Percentiles rank a stretch among this genome's conserved stretches.
These are phyloP conservation scores for Sternarchorhynchus goeldii DNA, from an alignment of 2,797 vertebrate genomes.

Conservation along the genomic window DNA sequence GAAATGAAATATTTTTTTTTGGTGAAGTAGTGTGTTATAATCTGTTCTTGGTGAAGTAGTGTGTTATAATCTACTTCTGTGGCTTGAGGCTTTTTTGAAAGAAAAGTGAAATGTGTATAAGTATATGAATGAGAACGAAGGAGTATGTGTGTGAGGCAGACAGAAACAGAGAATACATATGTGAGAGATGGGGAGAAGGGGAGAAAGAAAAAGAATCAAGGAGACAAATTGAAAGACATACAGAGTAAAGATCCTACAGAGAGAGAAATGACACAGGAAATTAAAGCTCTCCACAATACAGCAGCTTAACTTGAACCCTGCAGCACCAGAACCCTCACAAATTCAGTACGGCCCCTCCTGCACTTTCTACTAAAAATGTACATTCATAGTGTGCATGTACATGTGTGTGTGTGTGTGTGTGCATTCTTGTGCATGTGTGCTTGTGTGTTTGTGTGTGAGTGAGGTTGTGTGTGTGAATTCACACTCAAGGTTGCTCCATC, in stretches of 20 bases:
- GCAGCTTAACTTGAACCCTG: constrained; percentile 1
- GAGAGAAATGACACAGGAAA: constrained; percentile 22
- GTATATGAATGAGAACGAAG: not conserved
- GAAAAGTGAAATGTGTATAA: not conserved
- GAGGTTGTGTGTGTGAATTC: too few species aligned
- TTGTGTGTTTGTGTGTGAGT: too few species aligned
- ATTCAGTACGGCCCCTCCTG: not conserved
- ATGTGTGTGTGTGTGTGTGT: not conserved
- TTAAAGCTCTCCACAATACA: not conserved
- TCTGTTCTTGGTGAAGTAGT: constrained; percentile 9
- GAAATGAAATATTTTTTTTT: constrained; percentile 48
- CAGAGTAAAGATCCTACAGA: not conserved
- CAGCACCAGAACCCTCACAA: not conserved
- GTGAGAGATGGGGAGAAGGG: not conserved
- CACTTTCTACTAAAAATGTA: too few species aligned
- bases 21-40: constrained; percentile 21
- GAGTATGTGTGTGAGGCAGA: not conserved
- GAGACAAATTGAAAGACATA: not conserved
- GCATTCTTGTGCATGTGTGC: not conserved
- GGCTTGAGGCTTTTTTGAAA: constrained; percentile 13
- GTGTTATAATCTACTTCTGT: constrained; percentile 10
- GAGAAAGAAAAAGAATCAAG: not conserved
- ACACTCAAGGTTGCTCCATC: too few species aligned
- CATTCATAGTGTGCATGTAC: too few species aligned
- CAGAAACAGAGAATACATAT: not conserved